phyloP scores from a whole-genome alignment of 2,113 vertebrate species.

The Calypte anna region DNA sequence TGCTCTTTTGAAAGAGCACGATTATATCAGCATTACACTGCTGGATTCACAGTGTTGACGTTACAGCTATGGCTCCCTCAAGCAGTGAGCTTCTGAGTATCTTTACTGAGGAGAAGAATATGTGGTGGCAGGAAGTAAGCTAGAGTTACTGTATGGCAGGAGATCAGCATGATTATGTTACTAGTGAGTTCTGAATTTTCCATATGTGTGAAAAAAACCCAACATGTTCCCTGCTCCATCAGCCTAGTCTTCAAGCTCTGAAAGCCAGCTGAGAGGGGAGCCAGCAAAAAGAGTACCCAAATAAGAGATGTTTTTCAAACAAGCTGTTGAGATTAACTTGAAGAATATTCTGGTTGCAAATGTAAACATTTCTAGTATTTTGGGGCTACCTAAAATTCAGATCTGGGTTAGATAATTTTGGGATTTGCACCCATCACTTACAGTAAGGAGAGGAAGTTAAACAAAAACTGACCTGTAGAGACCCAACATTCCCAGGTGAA shows the following conservation, averaged over 20 bases:
- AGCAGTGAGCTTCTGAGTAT: not conserved
- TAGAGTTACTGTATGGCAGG: not conserved
- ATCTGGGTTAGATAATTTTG: not conserved
- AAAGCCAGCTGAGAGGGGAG: not conserved
- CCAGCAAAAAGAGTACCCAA: not conserved
- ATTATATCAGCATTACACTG: not conserved
- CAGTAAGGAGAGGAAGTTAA: not conserved
- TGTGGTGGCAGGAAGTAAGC: not conserved
- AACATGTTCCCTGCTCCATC: not conserved
- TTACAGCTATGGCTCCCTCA: not conserved
- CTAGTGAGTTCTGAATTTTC: not conserved
- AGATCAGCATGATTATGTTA: not conserved
- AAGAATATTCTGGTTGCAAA: not conserved
- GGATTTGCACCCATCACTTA: not conserved
- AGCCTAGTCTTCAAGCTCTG: not conserved
- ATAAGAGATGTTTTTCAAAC: not conserved
- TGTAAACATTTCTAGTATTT: not conserved
- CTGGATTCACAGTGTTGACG: not conserved
- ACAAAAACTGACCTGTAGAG: not conserved
- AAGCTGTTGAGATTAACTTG: not conserved
- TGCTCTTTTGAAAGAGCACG: conserved; percentile 17
- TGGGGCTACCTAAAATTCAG: not conserved
- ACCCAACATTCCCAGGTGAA: not conserved
- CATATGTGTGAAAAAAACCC: not conserved
- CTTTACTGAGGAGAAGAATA: not conserved